Evolutionary conservation across 2,113 vertebrate species (phyloP).

Genomic region (Sclerurus mexicanus): DNA sequence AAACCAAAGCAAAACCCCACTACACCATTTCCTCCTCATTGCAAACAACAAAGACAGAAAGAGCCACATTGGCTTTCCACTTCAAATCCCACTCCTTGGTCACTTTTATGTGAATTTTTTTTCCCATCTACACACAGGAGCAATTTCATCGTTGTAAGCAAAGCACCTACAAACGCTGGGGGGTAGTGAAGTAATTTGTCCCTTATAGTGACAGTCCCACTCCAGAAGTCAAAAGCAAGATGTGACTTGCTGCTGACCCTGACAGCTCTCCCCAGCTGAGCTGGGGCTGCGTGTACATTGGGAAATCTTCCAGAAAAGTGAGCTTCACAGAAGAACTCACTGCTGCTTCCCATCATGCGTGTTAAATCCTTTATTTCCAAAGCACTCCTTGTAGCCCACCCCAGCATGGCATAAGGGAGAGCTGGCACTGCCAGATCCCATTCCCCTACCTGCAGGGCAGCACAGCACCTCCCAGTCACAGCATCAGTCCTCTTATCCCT

Average conservation of each 20-base stretch:
- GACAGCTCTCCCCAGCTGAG: neutral
- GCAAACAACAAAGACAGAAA: neutral
- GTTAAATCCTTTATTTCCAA: neutral
- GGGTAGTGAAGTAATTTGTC: neutral
- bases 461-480: neutral
- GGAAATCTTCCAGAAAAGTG: fast-evolving
- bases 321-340: neutral
- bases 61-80: neutral
- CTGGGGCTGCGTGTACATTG: fast-evolving
- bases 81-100: neutral
- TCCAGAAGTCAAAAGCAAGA: neutral
- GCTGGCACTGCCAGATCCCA: fast-evolving
- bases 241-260: neutral
- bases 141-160: neutral
- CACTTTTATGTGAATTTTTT: neutral
- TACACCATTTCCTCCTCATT: neutral
- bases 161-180: neutral
- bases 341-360: fast-evolving
- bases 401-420: fast-evolving
- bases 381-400: neutral
- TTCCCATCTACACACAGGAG: neutral
- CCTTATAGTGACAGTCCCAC: neutral
- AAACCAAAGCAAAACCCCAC: neutral
- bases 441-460: neutral
- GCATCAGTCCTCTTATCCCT: neutral